Evolutionary conservation across 2,888 invertebrate genomes (phyloP).

Genomic region (Mythimna loreyi): DNA sequence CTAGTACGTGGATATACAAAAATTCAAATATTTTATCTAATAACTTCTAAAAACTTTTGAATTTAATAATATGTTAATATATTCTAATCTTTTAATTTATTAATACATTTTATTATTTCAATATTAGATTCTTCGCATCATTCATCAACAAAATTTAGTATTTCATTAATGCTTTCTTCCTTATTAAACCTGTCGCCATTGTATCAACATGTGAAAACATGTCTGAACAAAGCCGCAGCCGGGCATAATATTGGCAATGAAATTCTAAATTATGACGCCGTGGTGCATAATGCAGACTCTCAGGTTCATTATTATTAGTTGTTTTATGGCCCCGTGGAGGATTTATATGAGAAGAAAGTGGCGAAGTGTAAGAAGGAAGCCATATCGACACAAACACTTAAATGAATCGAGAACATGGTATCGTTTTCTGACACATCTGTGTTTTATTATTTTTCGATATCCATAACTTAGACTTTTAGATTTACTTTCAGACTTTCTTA

Average conservation of each 20-base stretch:
- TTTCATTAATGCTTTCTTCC: not conserved
- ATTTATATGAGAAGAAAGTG: constrained; percentile 53
- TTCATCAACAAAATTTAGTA: not conserved
- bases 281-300: constrained; percentile 22
- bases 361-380: constrained; percentile 20
- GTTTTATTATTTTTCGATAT: constrained; percentile 31
- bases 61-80: not conserved
- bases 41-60: not conserved
- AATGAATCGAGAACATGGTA: constrained; percentile 24
- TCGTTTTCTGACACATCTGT: constrained; percentile 6
- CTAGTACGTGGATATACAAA: too few species aligned
- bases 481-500: constrained; percentile 43
- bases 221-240: constrained; percentile 8
- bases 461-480: constrained; percentile 23
- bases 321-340: constrained; percentile 18
- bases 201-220: constrained; percentile 22
- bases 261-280: constrained; percentile 19
- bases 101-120: not conserved
- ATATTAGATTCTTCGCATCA: not conserved
- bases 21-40: too few species aligned
- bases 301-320: constrained; percentile 26
- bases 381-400: constrained; percentile 7
- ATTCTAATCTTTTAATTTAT: not conserved
- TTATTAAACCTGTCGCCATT: not conserved
- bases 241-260: constrained; percentile 18